Base-by-base conservation (phyloP, 2,888 invertebrate species). In the Lasioglossum lativentre region DNA sequence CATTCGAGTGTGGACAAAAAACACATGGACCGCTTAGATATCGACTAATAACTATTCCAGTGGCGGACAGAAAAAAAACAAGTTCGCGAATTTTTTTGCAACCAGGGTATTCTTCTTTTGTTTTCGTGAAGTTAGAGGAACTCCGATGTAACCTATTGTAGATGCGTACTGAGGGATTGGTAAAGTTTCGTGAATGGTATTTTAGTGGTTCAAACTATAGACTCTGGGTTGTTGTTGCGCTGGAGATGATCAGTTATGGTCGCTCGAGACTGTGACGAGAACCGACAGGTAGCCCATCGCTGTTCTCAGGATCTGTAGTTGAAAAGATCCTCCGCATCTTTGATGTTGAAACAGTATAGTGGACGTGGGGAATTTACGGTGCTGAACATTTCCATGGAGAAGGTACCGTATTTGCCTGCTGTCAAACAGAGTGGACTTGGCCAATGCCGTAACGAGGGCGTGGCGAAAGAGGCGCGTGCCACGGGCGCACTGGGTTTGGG, bases 321-420 rank as follows among this genome's bases (percentile, higher is more conserved):
- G 45, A 45, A 45, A 45, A 45, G 8, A 23, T 0, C 14, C 27
- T 38, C 45, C n/a, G 27, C 30, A 16, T 16, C n/a, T 52, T 73
- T 23, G 6, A 2, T 59, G n/a, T 8, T n/a, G n/a, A 59, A 59
- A 59, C 8, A 12, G 56, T 27, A 30, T 63, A 1, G 63, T 63
- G 30, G 14, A 27, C 10, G 27, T 14, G 8, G 14, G 10, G 19
- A 6, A 79, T 89, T 82, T 76, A 93, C 93, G 16, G 78, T 86
- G 19, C 88, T 88, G 63, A 92, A 93, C 45, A 91, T 71, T 85
- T 91, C 85, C 77, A 92, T 88, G 0, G 92, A 93, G 68, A 93
- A 91, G 3, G 38, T 38, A 38, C 38, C 38, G 38, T 2, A 34
- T 34, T 34, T 34, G 34, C 34, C 34, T 34, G 34, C 34, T 34